phyloP scores from a whole-genome alignment of 2,888 invertebrate species.

The Nomada flava region DNA sequence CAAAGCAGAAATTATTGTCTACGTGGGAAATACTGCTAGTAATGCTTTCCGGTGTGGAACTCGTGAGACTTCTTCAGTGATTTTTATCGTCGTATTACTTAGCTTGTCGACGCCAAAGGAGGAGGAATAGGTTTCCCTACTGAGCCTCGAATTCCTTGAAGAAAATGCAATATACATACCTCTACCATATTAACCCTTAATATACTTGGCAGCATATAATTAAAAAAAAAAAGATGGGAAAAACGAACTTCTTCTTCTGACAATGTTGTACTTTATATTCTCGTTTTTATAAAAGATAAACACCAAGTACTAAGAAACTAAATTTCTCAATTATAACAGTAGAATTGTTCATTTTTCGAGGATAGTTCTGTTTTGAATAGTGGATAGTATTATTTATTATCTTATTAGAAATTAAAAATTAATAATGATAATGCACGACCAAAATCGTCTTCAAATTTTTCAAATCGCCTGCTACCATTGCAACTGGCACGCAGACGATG shows the following conservation, averaged over 20 bases:
- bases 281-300: not conserved
- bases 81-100: slow-evolving; percentile 61
- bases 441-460: not conserved
- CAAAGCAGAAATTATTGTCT: slow-evolving; percentile 56
- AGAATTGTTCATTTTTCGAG: not conserved
- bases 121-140: slow-evolving; percentile 18
- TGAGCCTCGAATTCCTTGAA: slow-evolving; percentile 14
- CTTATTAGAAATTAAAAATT: too few species aligned
- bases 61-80: slow-evolving; percentile 60
- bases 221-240: too few species aligned
- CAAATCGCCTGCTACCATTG: not conserved
- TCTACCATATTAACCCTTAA: too few species aligned
- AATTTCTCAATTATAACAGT: too few species aligned
- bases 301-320: too few species aligned
- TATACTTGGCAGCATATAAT: too few species aligned
- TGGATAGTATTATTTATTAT: not conserved
- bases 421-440: not conserved
- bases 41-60: slow-evolving; percentile 64
- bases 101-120: not conserved
- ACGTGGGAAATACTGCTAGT: slow-evolving; percentile 64
- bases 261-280: not conserved
- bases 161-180: not conserved
- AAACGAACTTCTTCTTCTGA: not conserved
- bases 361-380: not conserved
- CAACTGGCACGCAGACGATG: not conserved